phyloP scores from a whole-genome alignment of 30 jellyfish, hydroid and myxozoan species.

The Mastigias papua region DNA sequence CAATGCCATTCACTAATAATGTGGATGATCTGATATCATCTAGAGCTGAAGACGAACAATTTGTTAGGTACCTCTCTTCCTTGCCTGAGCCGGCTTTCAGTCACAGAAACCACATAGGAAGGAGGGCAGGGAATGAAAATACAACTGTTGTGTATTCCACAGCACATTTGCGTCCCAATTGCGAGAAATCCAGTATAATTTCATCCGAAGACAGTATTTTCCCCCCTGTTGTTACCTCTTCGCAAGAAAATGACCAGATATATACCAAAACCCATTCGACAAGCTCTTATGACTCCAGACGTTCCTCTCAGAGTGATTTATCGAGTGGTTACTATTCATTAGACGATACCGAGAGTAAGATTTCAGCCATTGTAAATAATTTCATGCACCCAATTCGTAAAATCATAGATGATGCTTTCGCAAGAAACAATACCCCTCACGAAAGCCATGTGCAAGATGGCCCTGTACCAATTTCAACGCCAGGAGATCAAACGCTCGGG shows the following conservation, averaged over 20 bases:
- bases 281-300: background rate
- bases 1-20: background rate
- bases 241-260: background rate
- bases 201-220: background rate
- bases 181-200: background rate
- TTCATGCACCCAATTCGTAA: slow-evolving; percentile 20
- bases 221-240: background rate
- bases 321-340: background rate
- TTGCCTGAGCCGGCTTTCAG: background rate
- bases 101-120: background rate
- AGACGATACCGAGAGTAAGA: slow-evolving; percentile 8
- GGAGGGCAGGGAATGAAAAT: background rate
- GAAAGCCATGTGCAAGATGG: background rate
- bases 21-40: background rate
- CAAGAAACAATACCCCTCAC: background rate
- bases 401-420: slow-evolving; percentile 32
- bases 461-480: background rate
- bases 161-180: slow-evolving; percentile 11
- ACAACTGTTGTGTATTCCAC: slow-evolving; percentile 15
- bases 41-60: background rate
- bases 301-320: background rate
- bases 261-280: background rate
- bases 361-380: slow-evolving; percentile 26
- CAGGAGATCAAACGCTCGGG: background rate
- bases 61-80: background rate